Evolutionary conservation across 2,888 invertebrate genomes (phyloP).

Genomic region (Drosophila flavopinicola): DNA sequence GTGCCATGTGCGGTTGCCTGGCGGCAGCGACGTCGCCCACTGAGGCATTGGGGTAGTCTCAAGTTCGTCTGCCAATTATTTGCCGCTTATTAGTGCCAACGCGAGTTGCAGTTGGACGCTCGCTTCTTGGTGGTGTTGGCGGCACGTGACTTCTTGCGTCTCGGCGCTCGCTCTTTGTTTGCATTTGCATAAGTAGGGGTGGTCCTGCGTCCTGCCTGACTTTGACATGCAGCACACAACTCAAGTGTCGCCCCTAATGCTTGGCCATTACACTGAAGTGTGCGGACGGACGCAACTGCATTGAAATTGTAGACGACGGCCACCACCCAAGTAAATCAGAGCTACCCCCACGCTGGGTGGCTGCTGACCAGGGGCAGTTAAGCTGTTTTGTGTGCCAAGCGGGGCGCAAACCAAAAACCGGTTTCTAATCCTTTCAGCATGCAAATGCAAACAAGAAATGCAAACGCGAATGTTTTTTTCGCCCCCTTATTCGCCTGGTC

Average conservation of each 20-base stretch:
- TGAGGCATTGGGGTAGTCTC: slow-evolving; percentile 75
- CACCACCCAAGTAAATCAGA: slow-evolving; percentile 66
- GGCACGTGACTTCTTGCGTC: slow-evolving; percentile 76
- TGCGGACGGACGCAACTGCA: slow-evolving; percentile 40
- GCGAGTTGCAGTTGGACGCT: slow-evolving; percentile 32
- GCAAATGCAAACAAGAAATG: slow-evolving; percentile 56
- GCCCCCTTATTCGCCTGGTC: slow-evolving; percentile 40
- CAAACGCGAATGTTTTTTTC: slow-evolving; percentile 32
- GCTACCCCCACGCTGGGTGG: slow-evolving; percentile 38
- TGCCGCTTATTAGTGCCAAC: slow-evolving; percentile 72
- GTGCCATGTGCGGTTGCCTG: slow-evolving; percentile 54
- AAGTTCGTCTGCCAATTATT: slow-evolving; percentile 78
- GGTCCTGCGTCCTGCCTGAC: slow-evolving; percentile 39
- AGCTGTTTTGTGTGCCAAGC: slow-evolving; percentile 56
- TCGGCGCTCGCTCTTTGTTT: slow-evolving; percentile 64
- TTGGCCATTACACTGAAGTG: slow-evolving; percentile 68
- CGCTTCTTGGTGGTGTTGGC: slow-evolving; percentile 46
- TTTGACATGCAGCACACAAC: slow-evolving; percentile 67
- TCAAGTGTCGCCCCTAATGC: slow-evolving; percentile 72
- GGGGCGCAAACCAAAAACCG: slow-evolving; percentile 49
- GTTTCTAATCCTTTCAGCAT: slow-evolving; percentile 71
- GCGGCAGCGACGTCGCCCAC: slow-evolving; percentile 28
- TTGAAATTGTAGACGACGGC: slow-evolving; percentile 37
- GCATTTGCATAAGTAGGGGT: slow-evolving; percentile 63
- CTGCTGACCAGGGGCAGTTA: slow-evolving; percentile 56